Evolutionary conservation across 2,113 vertebrate genomes (phyloP).

Genomic region (Melanotaenia duboulayi): DNA sequence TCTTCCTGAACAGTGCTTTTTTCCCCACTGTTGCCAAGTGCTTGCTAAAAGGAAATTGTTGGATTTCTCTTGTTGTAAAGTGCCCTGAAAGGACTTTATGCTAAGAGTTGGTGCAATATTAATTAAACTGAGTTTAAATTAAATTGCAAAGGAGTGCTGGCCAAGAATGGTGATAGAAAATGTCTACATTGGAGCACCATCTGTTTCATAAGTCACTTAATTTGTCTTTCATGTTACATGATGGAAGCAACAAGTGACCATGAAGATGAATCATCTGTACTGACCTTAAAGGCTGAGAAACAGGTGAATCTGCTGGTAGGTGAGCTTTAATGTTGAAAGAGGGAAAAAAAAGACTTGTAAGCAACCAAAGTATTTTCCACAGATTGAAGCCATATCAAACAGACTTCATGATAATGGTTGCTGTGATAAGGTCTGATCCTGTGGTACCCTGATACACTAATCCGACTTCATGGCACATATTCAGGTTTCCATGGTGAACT

Average conservation of each 20-base stretch:
- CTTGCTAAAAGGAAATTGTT: not conserved
- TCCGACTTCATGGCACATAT: constrained; percentile 58
- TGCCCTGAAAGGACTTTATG: not conserved
- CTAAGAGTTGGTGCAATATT: too few relatives aligned
- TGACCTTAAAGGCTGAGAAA: not conserved
- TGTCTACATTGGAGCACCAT: too few relatives aligned
- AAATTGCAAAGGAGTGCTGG: too few relatives aligned
- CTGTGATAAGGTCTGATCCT: constrained; percentile 64
- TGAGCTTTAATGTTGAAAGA: not conserved
- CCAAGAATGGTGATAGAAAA: too few relatives aligned
- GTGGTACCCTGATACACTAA: constrained; percentile 55
- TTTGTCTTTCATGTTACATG: not conserved
- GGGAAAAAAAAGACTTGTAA: constrained; percentile 4
- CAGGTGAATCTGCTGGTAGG: not conserved
- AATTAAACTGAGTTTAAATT: too few relatives aligned
- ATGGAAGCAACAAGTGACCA: not conserved
- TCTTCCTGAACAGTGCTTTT: not conserved
- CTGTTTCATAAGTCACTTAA: too few relatives aligned
- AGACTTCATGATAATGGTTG: constrained; percentile 39
- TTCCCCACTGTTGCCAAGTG: not conserved
- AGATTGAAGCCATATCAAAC: constrained; percentile 50
- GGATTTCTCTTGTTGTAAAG: not conserved
- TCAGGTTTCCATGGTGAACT: constrained; percentile 65
- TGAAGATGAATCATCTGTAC: not conserved
- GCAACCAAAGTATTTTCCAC: constrained; percentile 29